A percentile compares a stretch with the other conserved stretches of the same genome.
These are phyloP conservation scores for Tenebrio molitor DNA, from an alignment of 1,140 invertebrate genomes.

Conservation along the genomic window DNA sequence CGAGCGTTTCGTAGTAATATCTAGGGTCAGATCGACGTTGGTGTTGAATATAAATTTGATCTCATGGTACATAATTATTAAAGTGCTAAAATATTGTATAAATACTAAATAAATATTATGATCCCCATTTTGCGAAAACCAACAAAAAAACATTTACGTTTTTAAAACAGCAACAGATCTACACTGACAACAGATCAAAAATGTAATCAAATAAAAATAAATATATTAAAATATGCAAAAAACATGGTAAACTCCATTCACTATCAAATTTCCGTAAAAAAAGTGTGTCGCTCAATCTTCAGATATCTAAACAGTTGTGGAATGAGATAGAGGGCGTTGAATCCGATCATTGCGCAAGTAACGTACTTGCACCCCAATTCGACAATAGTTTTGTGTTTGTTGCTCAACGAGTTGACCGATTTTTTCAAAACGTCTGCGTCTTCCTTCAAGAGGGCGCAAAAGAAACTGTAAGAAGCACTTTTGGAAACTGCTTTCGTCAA, in stretches of 20 bases:
- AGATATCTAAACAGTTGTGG: constrained; percentile 83
- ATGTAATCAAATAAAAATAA: no score
- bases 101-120: no score
- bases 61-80: no score
- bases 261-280: constrained; percentile 86
- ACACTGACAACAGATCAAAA: background rate
- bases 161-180: no score
- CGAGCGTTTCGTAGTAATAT: no score
- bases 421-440: constrained; percentile 75
- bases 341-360: constrained; percentile 81
- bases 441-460: constrained; percentile 78
- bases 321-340: constrained; percentile 82
- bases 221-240: constrained; percentile 4
- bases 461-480: constrained; percentile 75
- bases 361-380: constrained; percentile 88
- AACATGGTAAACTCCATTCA: background rate
- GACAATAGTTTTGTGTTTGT: constrained; percentile 79
- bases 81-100: no score
- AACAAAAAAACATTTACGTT: no score
- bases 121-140: no score
- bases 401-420: constrained; percentile 74
- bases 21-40: no score
- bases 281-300: constrained; percentile 83
- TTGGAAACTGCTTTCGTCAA: constrained; percentile 79
- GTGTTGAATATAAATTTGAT: no score